Base-by-base conservation (phyloP, 2,888 invertebrate species). In the Nomada goodeniana region DNA sequence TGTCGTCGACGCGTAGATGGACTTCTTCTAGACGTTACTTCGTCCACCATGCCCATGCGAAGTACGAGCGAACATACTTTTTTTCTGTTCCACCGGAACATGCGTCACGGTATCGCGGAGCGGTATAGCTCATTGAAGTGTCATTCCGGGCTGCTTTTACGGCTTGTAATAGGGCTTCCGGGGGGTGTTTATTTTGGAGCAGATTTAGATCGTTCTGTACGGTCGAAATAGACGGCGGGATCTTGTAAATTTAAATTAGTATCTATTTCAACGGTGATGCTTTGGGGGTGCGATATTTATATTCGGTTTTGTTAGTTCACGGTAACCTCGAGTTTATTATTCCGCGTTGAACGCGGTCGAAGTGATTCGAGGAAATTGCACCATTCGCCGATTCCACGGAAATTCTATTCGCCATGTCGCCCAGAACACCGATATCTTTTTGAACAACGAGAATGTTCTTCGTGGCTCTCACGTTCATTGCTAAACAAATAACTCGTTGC, bases 1-100 rank as follows among this genome's bases (percentile, higher is more conserved):
- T 68, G 73, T 53, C 70, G 76, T 59, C 73, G 47, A 68, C 77
- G 47, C 60, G 68, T 60, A 67, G 67, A 59, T 65, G 29, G 23
- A 52, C 65, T 42, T n/a, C 52, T 53, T 18, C 65, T 29, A 5
- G 55, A 20, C 63, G 73, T 73, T 78, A 73, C 63, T 79, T 69
- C n/a, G 50, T 26, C 18, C 47, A 20, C 26, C 64, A 23, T 50
- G 59, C 11, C 9, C 15, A 29, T 26, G 3, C 50, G n/a, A 3
- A 7, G 18, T 29, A 70, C 29, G n/a, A 23, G 1, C 5, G 36
- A 53, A n/a, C 53, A 20, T 70, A 52, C 26, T 70, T 60, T 23
- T 57, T 26, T 26, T 26, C 26, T 26, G 20, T 13, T 67, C 23
- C 42, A 5, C 13, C 0, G 44, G 9, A 18, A 10, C 13, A 11